These are phyloP conservation scores for Dromiciops gliroides DNA, from an alignment of 2,113 vertebrate species.

Conservation along the genomic window DNA sequence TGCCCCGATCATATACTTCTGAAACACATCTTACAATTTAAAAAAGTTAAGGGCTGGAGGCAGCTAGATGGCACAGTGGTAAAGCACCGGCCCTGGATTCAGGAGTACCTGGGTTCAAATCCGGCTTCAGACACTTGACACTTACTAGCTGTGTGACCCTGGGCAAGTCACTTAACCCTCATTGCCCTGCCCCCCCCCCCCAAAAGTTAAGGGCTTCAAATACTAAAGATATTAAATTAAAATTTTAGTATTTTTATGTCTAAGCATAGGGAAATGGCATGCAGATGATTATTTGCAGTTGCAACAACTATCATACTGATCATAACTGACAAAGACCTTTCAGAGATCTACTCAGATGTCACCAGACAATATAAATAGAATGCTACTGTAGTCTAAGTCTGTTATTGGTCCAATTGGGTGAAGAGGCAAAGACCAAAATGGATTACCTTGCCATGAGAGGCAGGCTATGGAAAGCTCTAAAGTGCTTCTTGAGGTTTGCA, in stretches of 20 bases:
- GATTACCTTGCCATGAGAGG: neutral
- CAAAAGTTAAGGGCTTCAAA: slow-evolving; percentile 4
- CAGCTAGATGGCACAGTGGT: too few relatives aligned
- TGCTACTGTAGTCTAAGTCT: slow-evolving; percentile 5
- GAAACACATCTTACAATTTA: neutral
- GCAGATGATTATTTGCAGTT: neutral
- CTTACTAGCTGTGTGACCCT: too few relatives aligned
- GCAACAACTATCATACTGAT: neutral
- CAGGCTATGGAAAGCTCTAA: neutral
- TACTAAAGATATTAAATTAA: neutral
- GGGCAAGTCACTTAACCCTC: too few relatives aligned
- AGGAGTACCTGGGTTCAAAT: too few relatives aligned
- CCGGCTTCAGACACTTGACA: too few relatives aligned
- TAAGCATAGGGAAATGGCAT: neutral
- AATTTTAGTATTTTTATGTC: slow-evolving; percentile 14
- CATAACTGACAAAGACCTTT: neutral
- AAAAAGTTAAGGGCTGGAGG: slow-evolving; percentile 6
- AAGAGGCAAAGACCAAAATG: slow-evolving; percentile 26
- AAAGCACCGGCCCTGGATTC: too few relatives aligned
- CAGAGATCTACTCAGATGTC: neutral
- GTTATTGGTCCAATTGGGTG: slow-evolving; percentile 16
- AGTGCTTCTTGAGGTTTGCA: neutral
- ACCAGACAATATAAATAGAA: neutral
- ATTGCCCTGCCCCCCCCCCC: too few relatives aligned
- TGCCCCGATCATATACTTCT: neutral